These are phyloP conservation scores for Cheilosia urbana DNA, from an alignment of 2,888 invertebrate genomes.

Conservation along the genomic window DNA sequence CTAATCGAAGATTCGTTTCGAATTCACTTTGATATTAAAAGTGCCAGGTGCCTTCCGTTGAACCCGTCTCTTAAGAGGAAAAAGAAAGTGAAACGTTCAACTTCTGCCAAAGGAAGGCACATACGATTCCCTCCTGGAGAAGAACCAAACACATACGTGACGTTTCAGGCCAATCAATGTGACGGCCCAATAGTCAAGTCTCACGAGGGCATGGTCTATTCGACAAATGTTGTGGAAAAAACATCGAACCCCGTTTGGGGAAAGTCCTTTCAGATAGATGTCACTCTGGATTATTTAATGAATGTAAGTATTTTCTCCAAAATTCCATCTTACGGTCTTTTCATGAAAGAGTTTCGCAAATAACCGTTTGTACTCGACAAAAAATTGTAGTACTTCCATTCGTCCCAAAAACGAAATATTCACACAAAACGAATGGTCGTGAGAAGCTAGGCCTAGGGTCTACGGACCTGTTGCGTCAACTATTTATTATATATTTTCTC, in stretches of 20 bases:
- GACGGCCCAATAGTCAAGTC: constrained; percentile 80
- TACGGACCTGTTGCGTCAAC: too few relatives aligned
- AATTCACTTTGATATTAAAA: constrained; percentile 85
- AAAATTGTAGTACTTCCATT: too few relatives aligned
- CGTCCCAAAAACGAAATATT: too few relatives aligned
- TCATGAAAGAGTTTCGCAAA: too few relatives aligned
- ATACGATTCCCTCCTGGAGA: constrained; percentile 82
- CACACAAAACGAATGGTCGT: too few relatives aligned
- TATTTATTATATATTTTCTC: too few relatives aligned
- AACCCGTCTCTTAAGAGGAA: constrained; percentile 79
- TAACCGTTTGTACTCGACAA: too few relatives aligned
- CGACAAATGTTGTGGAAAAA: constrained; percentile 85
- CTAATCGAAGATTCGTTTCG: constrained; percentile 78
- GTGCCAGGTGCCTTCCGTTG: constrained; percentile 85
- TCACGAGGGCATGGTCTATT: constrained; percentile 83
- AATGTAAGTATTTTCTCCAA: constrained; percentile 84
- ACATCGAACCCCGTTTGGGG: constrained; percentile 86
- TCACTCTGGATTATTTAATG: constrained; percentile 84
- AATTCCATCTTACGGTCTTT: too few relatives aligned
- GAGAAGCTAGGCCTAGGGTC: too few relatives aligned
- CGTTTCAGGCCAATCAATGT: constrained; percentile 84
- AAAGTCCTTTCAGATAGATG: constrained; percentile 84
- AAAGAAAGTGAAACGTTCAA: constrained; percentile 77
- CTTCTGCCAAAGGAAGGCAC: constrained; percentile 77
- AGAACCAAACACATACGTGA: constrained; percentile 86